phyloP scores from a whole-genome alignment of 2,888 invertebrate genomes.

The Heliconius ismenius region DNA sequence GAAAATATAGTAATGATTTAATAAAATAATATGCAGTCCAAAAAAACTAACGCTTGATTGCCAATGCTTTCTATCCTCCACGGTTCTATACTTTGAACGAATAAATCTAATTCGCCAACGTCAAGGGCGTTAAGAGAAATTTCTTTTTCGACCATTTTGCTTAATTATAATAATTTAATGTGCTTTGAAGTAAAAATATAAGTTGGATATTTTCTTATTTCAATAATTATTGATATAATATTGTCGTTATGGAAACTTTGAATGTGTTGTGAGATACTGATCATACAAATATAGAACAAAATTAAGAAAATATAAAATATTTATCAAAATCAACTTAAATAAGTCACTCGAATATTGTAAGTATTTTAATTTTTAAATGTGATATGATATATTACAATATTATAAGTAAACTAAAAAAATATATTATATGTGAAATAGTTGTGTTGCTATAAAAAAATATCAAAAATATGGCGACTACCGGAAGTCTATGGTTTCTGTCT shows the following conservation, averaged over 20 bases:
- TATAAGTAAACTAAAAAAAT: not conserved
- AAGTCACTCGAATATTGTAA: not conserved
- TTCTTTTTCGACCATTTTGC: constrained; percentile 77
- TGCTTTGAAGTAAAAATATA: not conserved
- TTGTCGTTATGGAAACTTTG: constrained; percentile 55
- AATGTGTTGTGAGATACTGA: constrained; percentile 10
- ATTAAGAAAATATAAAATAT: not conserved
- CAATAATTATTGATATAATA: constrained; percentile 13
- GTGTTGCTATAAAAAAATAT: constrained; percentile 60
- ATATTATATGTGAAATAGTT: not conserved
- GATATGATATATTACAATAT: no score
- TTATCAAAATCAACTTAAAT: not conserved
- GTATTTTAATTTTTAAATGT: no score
- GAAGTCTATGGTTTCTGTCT: constrained; percentile 69
- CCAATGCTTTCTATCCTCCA: constrained; percentile 87
- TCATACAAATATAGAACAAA: not conserved
- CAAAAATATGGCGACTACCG: constrained; percentile 66
- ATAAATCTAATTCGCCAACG: constrained; percentile 88
- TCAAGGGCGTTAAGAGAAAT: constrained; percentile 79
- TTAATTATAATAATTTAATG: not conserved
- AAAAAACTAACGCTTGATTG: constrained; percentile 68
- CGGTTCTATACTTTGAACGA: constrained; percentile 86
- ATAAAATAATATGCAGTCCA: not conserved
- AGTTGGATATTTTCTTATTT: not conserved
- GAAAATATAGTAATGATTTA: not conserved